Percentiles rank a stretch among this genome's conserved stretches.
Evolutionary conservation across 2,113 vertebrate species (phyloP).

Genomic region (Mesitornis unicolor): DNA sequence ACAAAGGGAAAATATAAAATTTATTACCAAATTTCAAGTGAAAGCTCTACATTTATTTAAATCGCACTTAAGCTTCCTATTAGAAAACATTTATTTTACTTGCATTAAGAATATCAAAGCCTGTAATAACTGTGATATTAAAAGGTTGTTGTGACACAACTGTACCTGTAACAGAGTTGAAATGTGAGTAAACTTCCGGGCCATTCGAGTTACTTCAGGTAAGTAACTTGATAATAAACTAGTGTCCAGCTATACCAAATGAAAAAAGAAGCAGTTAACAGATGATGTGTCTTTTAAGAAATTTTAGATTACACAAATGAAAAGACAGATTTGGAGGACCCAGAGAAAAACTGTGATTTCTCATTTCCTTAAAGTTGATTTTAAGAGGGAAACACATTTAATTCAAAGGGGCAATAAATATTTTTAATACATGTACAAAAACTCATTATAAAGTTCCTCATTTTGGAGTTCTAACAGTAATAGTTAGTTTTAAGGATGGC

Average conservation of each 20-base stretch:
- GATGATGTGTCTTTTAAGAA: background rate
- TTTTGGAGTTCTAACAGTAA: background rate
- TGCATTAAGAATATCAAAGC: background rate
- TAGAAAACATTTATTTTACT: background rate
- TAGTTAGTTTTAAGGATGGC: background rate
- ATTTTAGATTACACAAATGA: background rate
- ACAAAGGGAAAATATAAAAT: background rate
- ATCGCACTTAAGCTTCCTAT: background rate
- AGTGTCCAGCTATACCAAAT: conserved; percentile 85
- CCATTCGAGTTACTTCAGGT: conserved; percentile 95
- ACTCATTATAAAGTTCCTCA: background rate
- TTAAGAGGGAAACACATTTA: background rate
- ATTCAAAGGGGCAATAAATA: background rate
- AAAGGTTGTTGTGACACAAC: background rate
- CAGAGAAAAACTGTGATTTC: background rate
- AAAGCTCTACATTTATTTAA: background rate
- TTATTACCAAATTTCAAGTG: background rate
- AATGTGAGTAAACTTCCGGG: conserved; percentile 97
- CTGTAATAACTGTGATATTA: background rate
- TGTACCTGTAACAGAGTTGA: conserved; percentile 91
- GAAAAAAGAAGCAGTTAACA: background rate
- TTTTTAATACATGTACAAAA: background rate
- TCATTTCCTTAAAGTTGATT: background rate
- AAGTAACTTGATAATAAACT: conserved; percentile 89
- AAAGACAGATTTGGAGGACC: background rate